phyloP scores from a whole-genome alignment of 2,113 vertebrate species.

The Entomyzon cyanotis region DNA sequence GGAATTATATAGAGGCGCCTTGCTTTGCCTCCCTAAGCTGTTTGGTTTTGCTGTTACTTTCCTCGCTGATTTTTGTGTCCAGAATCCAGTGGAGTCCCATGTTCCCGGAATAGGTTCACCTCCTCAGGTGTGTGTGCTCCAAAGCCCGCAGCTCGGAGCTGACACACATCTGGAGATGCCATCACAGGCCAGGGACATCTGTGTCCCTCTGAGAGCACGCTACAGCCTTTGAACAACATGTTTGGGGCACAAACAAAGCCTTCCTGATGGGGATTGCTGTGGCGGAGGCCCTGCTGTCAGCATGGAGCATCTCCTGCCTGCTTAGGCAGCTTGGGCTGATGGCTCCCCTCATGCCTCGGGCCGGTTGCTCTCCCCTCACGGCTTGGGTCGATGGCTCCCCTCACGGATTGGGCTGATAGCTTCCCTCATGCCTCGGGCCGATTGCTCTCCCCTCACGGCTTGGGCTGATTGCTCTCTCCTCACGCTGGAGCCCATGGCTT shows the following conservation, averaged over 20 bases:
- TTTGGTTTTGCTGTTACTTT: constrained; percentile 66
- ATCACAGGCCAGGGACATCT: rapidly evolving
- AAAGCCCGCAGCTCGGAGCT: background rate
- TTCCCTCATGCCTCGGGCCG: rapidly evolving
- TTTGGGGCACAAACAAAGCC: background rate
- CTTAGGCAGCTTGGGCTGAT: rapidly evolving
- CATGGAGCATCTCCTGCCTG: rapidly evolving
- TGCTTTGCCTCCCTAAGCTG: constrained; percentile 62
- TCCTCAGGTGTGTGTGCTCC: background rate
- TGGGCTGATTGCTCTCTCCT: background rate
- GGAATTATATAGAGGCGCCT: constrained; percentile 26
- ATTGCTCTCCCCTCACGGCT: rapidly evolving
- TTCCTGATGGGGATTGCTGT: background rate
- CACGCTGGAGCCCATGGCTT: rapidly evolving
- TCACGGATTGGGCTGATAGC: rapidly evolving
- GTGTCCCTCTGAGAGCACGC: background rate
- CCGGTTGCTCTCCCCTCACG: rapidly evolving
- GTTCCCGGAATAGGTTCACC: background rate
- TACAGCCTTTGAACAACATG: background rate
- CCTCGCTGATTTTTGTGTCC: constrained; percentile 39
- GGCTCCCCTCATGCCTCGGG: rapidly evolving
- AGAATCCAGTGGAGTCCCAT: background rate
- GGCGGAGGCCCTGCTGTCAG: background rate
- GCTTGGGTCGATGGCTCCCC: background rate
- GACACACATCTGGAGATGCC: rapidly evolving